Percentiles rank a stretch among this genome's conserved stretches.
Evolutionary conservation across 2,888 invertebrate species (phyloP).

Genomic region (Anthophora plumipes): DNA sequence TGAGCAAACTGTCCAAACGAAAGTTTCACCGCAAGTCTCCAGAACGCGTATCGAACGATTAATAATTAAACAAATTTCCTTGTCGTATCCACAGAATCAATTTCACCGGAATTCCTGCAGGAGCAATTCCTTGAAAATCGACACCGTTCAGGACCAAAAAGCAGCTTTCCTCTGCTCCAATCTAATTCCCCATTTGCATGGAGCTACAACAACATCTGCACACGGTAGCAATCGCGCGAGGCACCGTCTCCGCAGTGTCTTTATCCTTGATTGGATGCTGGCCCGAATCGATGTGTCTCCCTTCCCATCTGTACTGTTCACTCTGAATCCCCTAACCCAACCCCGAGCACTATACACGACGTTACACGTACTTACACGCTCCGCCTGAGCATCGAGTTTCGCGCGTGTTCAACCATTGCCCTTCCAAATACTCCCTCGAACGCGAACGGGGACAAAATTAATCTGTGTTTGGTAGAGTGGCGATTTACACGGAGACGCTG

Average conservation of each 20-base stretch:
- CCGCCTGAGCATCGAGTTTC: constrained; percentile 1
- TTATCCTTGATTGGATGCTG: constrained; percentile 72
- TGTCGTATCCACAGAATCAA: background rate
- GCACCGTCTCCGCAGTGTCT: constrained; percentile 61
- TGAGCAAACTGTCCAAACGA: too few species aligned
- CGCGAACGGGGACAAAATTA: constrained; percentile 10
- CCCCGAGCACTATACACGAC: constrained; percentile 20
- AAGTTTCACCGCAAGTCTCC: too few species aligned
- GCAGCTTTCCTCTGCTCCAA: background rate
- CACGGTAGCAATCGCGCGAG: constrained; percentile 51
- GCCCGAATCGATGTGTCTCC: constrained; percentile 68
- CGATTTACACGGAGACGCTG: constrained; percentile 12
- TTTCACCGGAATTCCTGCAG: background rate
- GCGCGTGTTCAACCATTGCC: background rate
- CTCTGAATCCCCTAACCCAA: constrained; percentile 28
- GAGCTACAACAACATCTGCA: constrained; percentile 11
- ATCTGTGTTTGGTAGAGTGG: constrained; percentile 24
- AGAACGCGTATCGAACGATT: background rate
- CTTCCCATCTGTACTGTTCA: constrained; percentile 39
- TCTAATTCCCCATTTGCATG: constrained; percentile 35
- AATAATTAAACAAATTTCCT: background rate
- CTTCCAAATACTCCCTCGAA: background rate
- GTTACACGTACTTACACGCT: constrained; percentile 15
- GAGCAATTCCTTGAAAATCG: background rate
- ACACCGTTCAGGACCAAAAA: background rate